Conservation (phyloP, 2,888 invertebrate species). For the Odontomyia ornata region DNA sequence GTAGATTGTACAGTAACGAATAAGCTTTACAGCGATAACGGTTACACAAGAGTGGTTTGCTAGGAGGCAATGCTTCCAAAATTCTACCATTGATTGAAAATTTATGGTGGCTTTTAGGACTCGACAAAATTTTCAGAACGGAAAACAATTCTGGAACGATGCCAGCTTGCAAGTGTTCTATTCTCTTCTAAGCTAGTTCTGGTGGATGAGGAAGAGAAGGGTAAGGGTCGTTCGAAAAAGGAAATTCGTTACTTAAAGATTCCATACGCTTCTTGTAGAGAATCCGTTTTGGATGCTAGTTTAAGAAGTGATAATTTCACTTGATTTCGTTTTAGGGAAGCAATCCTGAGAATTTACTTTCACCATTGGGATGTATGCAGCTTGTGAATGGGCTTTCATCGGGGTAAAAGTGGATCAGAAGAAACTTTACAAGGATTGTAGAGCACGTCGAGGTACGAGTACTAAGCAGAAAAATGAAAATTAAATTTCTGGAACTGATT, state of each 20-base stretch:
- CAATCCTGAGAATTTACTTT: slow-evolving; percentile 6
- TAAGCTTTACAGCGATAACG: background rate
- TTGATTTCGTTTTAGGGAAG: background rate
- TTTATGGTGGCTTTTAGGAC: slow-evolving; percentile 28
- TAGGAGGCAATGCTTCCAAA: slow-evolving; percentile 13
- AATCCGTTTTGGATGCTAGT: slow-evolving; percentile 8
- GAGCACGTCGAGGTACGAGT: too few species aligned
- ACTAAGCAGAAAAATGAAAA: too few species aligned
- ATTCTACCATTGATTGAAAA: slow-evolving; percentile 25
- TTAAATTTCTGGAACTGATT: too few species aligned
- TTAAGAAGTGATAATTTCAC: slow-evolving; percentile 27
- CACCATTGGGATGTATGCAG: background rate
- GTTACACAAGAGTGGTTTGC: slow-evolving; percentile 9
- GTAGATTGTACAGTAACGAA: background rate
- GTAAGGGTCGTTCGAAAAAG: background rate
- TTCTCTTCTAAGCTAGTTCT: background rate
- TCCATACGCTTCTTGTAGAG: slow-evolving; percentile 24
- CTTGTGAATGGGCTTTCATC: too few species aligned
- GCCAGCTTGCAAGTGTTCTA: background rate
- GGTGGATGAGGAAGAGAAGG: background rate
- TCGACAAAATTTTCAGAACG: slow-evolving; percentile 20
- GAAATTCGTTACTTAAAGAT: slow-evolving; percentile 30
- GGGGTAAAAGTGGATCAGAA: too few species aligned
- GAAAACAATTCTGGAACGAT: slow-evolving; percentile 17
- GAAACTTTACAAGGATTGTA: too few species aligned